Conservation (phyloP, 2,113 vertebrate genomes). For the Periophthalmodon schlosseri region DNA sequence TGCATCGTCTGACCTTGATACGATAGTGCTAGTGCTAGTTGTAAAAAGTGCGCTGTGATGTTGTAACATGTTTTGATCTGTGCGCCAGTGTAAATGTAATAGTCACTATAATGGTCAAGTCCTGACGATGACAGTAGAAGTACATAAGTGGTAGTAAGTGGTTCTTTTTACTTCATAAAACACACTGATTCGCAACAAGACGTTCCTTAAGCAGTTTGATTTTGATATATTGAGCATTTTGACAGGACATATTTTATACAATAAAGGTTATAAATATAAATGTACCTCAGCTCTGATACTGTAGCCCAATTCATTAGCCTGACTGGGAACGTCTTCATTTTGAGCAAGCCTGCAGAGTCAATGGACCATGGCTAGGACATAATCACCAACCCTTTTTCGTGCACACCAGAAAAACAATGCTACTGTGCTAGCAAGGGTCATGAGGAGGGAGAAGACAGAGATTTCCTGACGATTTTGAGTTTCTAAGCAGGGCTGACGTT, state of each 20-base stretch:
- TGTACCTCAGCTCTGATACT: conserved; percentile 31
- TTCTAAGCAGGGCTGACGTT: conserved; percentile 19
- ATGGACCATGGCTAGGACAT: conserved; percentile 44
- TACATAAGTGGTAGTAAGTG: too few species aligned
- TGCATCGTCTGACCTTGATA: neutral
- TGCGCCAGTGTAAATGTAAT: too few species aligned
- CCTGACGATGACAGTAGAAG: too few species aligned
- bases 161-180: too few species aligned
- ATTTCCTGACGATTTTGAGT: conserved; percentile 17
- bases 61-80: too few species aligned
- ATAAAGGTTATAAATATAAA: conserved; percentile 7
- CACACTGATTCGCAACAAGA: too few species aligned
- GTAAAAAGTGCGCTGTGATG: too few species aligned
- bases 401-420: conserved; percentile 27
- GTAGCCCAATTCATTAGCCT: conserved; percentile 55
- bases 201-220: too few species aligned
- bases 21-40: too few species aligned
- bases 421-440: neutral
- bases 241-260: too few species aligned
- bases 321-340: conserved; percentile 53
- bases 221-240: too few species aligned
- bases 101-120: too few species aligned
- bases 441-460: conserved; percentile 15
- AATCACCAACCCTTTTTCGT: conserved; percentile 38
- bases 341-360: conserved; percentile 51